Evolutionary conservation across 2,888 invertebrate species (phyloP).

Genomic region (Mylabris sibirica): DNA sequence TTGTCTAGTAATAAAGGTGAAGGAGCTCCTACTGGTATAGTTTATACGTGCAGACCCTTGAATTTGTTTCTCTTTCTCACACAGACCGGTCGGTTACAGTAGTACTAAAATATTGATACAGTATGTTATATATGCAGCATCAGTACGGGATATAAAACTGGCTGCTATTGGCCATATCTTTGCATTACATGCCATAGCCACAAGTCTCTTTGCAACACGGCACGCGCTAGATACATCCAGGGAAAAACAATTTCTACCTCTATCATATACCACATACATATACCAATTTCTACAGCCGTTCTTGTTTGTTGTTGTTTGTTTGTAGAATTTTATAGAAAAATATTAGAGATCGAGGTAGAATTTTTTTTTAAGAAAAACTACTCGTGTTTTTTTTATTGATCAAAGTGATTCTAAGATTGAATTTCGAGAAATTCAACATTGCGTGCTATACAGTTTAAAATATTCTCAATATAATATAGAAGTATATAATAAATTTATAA

Average conservation of each 20-base stretch:
- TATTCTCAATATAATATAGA: slow-evolving; percentile 40
- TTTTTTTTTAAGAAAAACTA: too few species aligned
- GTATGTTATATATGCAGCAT: slow-evolving; percentile 62
- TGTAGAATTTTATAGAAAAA: not conserved
- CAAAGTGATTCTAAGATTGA: not conserved
- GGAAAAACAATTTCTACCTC: slow-evolving; percentile 60
- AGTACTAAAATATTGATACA: slow-evolving; percentile 63
- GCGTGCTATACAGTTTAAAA: slow-evolving; percentile 35
- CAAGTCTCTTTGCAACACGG: slow-evolving; percentile 46
- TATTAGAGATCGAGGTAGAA: too few species aligned
- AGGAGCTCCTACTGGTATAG: slow-evolving; percentile 23
- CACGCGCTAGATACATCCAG: slow-evolving; percentile 56
- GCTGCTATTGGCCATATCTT: slow-evolving; percentile 63
- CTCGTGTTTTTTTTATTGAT: too few species aligned
- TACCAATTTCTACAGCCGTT: not conserved
- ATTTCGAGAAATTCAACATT: not conserved
- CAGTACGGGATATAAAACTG: slow-evolving; percentile 63
- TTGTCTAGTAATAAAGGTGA: not conserved
- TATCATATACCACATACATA: slow-evolving; percentile 16
- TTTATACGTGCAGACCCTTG: slow-evolving; percentile 39
- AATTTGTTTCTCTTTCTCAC: not conserved
- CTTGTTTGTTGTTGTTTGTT: not conserved
- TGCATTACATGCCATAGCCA: slow-evolving; percentile 57
- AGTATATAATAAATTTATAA: slow-evolving; percentile 48
- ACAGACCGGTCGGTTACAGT: slow-evolving; percentile 40